Evolutionary conservation across 1,140 invertebrate genomes (phyloP), one percentile per base, ranked within the genome.

Genomic region (Centruroides vittatus): DNA sequence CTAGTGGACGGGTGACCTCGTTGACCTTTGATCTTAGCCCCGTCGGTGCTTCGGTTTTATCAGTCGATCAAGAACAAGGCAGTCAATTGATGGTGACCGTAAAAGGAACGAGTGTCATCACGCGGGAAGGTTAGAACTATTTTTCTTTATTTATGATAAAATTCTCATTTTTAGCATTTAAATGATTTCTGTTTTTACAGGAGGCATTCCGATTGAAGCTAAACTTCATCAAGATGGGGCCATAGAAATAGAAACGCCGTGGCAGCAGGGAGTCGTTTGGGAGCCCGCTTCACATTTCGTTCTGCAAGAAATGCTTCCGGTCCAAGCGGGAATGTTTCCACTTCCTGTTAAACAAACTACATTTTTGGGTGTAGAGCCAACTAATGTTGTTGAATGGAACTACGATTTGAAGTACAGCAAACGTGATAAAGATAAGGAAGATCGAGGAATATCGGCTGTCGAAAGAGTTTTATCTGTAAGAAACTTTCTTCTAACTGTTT

Each of bases 371-470:
- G 35, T 65, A 35, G 66, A 94, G 68, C 75, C 94, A 35, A 88
- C 92, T 0, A 95, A 96, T 72, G 79, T 89, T 61, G 89, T 97
- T 64, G 92, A 96, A 75, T 97, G 93, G 93, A 79, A 90, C 50
- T 97, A 95, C 65, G 65, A 67, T 55, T 59, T 69, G 3, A 69
- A 68, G 52, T 74, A 73, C 64, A 68, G 73, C 59, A 67, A 73
- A 2, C 68, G 71, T 13, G 70, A 71, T 58, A 67, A 69, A 41
- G 66, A 66, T 5, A 55, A 61, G 13, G 60, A 54, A 12, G 60
- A 59, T 56, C 57, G 58, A 57, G 55, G 57, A 8, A 64, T 67
- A 34, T 58, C 62, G n/a, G 61, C 68, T 23, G 66, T 70, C 12
- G 67, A 70, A 53, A 62, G 66, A 55, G 61, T 66, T 47, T 48